These are phyloP conservation scores for Mormyrus lacerda DNA, from an alignment of 2,113 vertebrate genomes.

Conservation along the genomic window DNA sequence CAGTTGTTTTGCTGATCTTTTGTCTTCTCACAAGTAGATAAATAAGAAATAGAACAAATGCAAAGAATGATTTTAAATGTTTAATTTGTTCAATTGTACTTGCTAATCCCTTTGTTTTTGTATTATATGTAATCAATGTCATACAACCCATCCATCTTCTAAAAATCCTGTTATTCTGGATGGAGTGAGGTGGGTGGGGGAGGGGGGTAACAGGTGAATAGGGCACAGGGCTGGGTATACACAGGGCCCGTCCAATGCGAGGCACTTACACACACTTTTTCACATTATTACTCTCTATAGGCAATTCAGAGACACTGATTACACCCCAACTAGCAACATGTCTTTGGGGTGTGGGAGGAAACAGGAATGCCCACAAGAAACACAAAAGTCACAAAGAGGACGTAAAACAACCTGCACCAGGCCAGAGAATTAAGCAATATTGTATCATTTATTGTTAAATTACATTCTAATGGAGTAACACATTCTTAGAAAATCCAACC, in stretches of 20 bases:
- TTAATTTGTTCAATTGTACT: background rate
- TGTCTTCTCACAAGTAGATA: background rate
- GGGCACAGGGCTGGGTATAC: background rate
- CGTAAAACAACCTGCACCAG: background rate
- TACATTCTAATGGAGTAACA: background rate
- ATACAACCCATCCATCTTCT: background rate
- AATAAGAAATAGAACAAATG: background rate
- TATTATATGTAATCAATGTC: background rate
- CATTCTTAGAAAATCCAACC: background rate
- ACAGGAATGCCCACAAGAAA: background rate
- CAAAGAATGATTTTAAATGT: background rate
- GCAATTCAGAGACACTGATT: background rate
- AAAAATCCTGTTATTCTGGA: background rate
- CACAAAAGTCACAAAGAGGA: too few species aligned
- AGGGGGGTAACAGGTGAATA: background rate
- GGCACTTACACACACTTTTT: background rate
- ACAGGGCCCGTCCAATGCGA: background rate
- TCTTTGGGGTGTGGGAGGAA: background rate
- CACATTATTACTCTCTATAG: background rate
- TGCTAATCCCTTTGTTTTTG: background rate
- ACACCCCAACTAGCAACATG: background rate
- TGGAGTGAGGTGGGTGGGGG: background rate
- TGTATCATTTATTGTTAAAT: background rate
- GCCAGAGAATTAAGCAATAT: background rate
- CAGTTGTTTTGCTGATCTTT: background rate